Conservation (phyloP, 2,888 invertebrate genomes). For the Apodemia mormo region DNA sequence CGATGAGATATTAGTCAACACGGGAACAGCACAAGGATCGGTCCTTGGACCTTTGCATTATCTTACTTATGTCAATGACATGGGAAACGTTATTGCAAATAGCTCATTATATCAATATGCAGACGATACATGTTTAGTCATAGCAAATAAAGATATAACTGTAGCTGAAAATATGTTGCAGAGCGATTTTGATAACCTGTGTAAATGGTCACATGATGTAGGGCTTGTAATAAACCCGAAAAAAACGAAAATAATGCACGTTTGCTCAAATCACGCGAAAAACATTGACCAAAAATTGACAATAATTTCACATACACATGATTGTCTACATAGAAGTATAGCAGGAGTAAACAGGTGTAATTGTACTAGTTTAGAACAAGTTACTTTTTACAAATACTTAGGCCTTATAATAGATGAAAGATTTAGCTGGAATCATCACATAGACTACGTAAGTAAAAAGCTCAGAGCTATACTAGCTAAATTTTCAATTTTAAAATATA, state of each 20-base stretch:
- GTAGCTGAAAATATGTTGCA: conserved; percentile 9
- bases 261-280: conserved; percentile 18
- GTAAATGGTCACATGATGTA: conserved; percentile 29
- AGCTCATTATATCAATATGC: conserved; percentile 33
- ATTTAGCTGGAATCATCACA: conserved; percentile 25
- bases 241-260: conserved; percentile 9
- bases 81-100: conserved; percentile 20
- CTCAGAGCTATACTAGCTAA: conserved; percentile 26
- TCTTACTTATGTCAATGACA: conserved; percentile 32
- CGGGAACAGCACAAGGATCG: conserved; percentile 39
- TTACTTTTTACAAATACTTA: not conserved
- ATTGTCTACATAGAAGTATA: conserved; percentile 23
- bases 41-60: conserved; percentile 35
- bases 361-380: conserved; percentile 22
- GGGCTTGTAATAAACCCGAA: conserved; percentile 25
- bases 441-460: conserved; percentile 22
- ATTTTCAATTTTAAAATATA: conserved; percentile 24
- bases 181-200: conserved; percentile 21
- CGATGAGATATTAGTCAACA: conserved; percentile 15
- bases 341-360: conserved; percentile 23
- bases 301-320: not conserved
- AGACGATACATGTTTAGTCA: conserved; percentile 35
- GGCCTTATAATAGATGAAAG: conserved; percentile 10
- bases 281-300: not conserved
- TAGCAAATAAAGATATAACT: conserved; percentile 3